These are phyloP conservation scores for Acronicta psi DNA, from an alignment of 2,888 invertebrate genomes.

Conservation along the genomic window DNA sequence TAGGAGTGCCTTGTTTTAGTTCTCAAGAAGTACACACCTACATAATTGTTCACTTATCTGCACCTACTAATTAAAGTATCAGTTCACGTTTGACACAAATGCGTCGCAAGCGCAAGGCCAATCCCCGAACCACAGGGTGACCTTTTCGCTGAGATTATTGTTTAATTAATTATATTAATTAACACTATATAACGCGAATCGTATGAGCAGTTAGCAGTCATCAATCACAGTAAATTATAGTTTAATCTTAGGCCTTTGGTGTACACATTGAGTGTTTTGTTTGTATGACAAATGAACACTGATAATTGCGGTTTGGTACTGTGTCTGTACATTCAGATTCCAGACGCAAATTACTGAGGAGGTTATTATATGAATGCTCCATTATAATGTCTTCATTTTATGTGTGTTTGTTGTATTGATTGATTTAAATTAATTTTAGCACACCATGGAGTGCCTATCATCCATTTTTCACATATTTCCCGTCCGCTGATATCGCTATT, in stretches of 20 bases:
- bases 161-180: constrained; percentile 72
- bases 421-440: too few species aligned
- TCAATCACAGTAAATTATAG: constrained; percentile 57
- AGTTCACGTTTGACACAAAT: constrained; percentile 46
- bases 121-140: constrained; percentile 53
- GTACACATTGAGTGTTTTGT: constrained; percentile 34
- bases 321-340: neutral
- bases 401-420: too few species aligned
- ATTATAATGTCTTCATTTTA: too few species aligned
- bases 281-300: constrained; percentile 50
- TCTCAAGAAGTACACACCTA: constrained; percentile 21
- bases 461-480: too few species aligned
- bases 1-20: neutral
- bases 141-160: constrained; percentile 71
- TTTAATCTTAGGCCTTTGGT: constrained; percentile 29
- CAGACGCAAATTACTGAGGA: constrained; percentile 9
- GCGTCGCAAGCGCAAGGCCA: constrained; percentile 51
- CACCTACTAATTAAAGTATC: constrained; percentile 40
- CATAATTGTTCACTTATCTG: constrained; percentile 40
- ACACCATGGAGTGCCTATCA: too few species aligned
- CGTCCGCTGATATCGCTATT: too few species aligned
- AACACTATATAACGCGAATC: constrained; percentile 33
- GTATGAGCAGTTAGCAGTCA: constrained; percentile 33
- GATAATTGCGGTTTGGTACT: constrained; percentile 18
- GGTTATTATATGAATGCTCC: constrained; percentile 13